Evolutionary conservation across 1,140 invertebrate genomes (phyloP).

Genomic region (Marisa cornuarietis): DNA sequence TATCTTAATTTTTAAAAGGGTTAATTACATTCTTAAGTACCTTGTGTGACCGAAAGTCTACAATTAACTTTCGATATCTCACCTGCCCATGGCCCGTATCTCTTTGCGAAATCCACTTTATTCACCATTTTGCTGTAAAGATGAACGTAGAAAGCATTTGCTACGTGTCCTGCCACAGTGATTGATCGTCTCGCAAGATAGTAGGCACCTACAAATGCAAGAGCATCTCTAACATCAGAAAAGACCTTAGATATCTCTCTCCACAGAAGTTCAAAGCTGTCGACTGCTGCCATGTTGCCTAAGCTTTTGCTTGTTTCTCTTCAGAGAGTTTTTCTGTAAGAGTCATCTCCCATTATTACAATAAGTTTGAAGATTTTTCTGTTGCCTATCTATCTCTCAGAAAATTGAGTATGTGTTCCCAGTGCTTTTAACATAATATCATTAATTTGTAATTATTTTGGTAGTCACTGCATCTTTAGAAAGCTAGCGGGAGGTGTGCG

Average conservation of each 20-base stretch:
- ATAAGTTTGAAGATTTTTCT: too few relatives aligned
- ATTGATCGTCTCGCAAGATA: slow-evolving; percentile 51
- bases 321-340: background rate
- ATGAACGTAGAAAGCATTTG: slow-evolving; percentile 46
- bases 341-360: slow-evolving; percentile 7
- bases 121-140: slow-evolving; percentile 39
- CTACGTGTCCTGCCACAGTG: slow-evolving; percentile 23
- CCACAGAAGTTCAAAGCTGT: slow-evolving; percentile 55
- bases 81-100: slow-evolving; percentile 62
- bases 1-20: slow-evolving; percentile 19
- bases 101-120: slow-evolving; percentile 39
- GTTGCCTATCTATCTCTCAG: too few relatives aligned
- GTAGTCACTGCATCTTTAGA: background rate
- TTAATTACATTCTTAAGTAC: background rate
- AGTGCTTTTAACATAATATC: background rate
- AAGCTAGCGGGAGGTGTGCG: too few relatives aligned
- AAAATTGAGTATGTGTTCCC: background rate
- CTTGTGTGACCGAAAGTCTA: background rate
- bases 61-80: background rate
- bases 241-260: slow-evolving; percentile 43
- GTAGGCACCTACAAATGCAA: slow-evolving; percentile 56
- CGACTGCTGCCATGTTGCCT: slow-evolving; percentile 49
- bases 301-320: background rate
- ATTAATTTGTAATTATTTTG: background rate
- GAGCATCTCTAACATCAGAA: slow-evolving; percentile 46